Percentiles rank a stretch among this genome's conserved stretches.
Evolutionary conservation across 1,140 invertebrate species (phyloP).

Genomic region (Aleiodes sp.): DNA sequence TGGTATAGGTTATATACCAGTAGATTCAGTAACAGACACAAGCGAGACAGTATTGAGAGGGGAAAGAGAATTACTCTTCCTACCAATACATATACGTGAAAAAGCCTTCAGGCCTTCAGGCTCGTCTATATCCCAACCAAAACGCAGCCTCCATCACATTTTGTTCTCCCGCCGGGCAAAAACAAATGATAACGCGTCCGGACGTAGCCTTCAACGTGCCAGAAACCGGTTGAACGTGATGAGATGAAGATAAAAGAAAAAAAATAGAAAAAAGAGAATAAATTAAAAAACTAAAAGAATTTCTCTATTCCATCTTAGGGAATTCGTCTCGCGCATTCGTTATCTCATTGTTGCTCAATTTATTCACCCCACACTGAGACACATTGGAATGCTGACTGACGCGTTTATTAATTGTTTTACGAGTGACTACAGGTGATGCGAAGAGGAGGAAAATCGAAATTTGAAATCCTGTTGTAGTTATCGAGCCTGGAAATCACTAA

Average conservation of each 20-base stretch:
- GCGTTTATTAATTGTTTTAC: conserved; percentile 21
- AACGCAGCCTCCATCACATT: conserved; percentile 18
- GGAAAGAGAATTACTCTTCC: not conserved
- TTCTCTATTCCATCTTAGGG: not conserved
- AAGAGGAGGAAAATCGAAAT: not conserved
- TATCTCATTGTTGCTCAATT: conserved; percentile 28
- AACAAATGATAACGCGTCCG: conserved; percentile 21
- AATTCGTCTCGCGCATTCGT: conserved; percentile 23
- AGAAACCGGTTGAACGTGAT: conserved; percentile 26
- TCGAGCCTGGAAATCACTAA: not conserved
- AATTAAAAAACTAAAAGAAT: not conserved
- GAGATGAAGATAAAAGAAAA: conserved; percentile 1
- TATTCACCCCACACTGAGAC: conserved; percentile 13
- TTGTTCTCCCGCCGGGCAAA: not conserved
- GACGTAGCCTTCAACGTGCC: conserved; percentile 20
- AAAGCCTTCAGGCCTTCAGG: not conserved
- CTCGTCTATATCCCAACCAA: conserved; percentile 9
- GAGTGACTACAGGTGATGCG: conserved; percentile 6
- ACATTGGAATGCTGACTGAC: conserved; percentile 19
- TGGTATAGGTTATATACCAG: conserved; percentile 21
- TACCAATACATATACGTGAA: not conserved
- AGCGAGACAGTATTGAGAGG: conserved; percentile 18
- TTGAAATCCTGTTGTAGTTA: not conserved
- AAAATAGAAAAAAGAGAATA: not conserved
- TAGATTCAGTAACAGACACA: conserved; percentile 29